phyloP scores from a whole-genome alignment of 2,113 vertebrate genomes.

The Nematolebias whitei region DNA sequence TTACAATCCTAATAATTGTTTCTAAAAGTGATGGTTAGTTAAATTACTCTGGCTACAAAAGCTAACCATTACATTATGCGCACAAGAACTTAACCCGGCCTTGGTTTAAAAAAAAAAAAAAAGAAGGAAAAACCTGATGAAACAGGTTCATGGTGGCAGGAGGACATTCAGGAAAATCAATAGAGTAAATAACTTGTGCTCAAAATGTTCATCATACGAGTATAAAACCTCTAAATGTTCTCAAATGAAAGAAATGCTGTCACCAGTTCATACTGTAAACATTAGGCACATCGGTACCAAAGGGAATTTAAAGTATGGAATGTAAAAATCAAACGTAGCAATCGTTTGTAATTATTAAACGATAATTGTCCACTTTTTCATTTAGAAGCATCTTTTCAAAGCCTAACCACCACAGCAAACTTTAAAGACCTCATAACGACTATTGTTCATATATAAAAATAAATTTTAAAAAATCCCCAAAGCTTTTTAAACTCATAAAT shows the following conservation, averaged over 20 bases:
- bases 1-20: too few species aligned
- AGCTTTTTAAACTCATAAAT: not conserved
- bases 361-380: not conserved
- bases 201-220: slow-evolving; percentile 42
- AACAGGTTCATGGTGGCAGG: slow-evolving; percentile 46
- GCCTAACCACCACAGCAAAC: not conserved
- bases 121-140: slow-evolving; percentile 37
- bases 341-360: too few species aligned
- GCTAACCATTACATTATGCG: not conserved
- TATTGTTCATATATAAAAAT: slow-evolving; percentile 1
- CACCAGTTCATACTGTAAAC: not conserved
- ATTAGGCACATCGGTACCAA: too few species aligned
- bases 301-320: too few species aligned
- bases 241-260: slow-evolving; percentile 9
- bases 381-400: slow-evolving; percentile 7
- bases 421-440: not conserved
- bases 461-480: not conserved
- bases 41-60: not conserved
- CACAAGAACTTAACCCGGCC: not conserved
- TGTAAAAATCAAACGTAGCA: too few species aligned
- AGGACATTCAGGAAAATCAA: slow-evolving; percentile 62
- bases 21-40: not conserved
- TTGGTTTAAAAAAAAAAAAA: slow-evolving; percentile 8
- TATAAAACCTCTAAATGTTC: slow-evolving; percentile 17
- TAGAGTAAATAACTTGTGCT: slow-evolving; percentile 62